These are phyloP conservation scores for Trichogramma dendrolimi DNA, from an alignment of 2,888 invertebrate species.

Conservation along the genomic window DNA sequence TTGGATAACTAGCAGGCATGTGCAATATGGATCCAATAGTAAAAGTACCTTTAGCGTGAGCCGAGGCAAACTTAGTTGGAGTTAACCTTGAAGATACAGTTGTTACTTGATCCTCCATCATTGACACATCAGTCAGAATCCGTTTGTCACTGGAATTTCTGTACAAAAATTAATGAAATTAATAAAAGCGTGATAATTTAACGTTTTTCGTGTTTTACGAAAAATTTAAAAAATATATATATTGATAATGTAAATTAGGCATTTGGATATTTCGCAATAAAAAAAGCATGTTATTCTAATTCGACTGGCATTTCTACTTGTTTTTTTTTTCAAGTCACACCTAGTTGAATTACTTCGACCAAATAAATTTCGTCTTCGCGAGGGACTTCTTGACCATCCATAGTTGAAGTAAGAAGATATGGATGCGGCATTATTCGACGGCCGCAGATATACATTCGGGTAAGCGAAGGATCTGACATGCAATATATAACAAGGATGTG, in stretches of 20 bases:
- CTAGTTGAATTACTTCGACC: slow-evolving; percentile 42
- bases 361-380: slow-evolving; percentile 38
- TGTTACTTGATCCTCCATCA: slow-evolving; percentile 57
- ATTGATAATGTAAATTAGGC: not conserved
- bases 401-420: slow-evolving; percentile 44
- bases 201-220: not conserved
- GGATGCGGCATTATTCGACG: slow-evolving; percentile 47
- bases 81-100: slow-evolving; percentile 70
- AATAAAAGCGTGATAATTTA: not conserved
- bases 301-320: slow-evolving; percentile 14
- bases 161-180: slow-evolving; percentile 22
- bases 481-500: slow-evolving; percentile 42
- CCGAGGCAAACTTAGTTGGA: slow-evolving; percentile 76
- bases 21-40: slow-evolving; percentile 69
- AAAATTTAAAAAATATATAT: not conserved
- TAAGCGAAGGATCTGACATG: slow-evolving; percentile 44
- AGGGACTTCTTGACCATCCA: slow-evolving; percentile 40
- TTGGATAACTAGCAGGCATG: slow-evolving; percentile 73
- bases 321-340: slow-evolving; percentile 35
- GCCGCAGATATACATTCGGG: slow-evolving; percentile 44
- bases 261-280: slow-evolving; percentile 1
- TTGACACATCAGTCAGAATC: slow-evolving; percentile 46
- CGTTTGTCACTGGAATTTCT: slow-evolving; percentile 53
- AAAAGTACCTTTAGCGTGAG: slow-evolving; percentile 63
- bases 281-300: slow-evolving; percentile 13